phyloP scores from a whole-genome alignment of 1,140 invertebrate genomes.

The Drosophila baimaii region DNA sequence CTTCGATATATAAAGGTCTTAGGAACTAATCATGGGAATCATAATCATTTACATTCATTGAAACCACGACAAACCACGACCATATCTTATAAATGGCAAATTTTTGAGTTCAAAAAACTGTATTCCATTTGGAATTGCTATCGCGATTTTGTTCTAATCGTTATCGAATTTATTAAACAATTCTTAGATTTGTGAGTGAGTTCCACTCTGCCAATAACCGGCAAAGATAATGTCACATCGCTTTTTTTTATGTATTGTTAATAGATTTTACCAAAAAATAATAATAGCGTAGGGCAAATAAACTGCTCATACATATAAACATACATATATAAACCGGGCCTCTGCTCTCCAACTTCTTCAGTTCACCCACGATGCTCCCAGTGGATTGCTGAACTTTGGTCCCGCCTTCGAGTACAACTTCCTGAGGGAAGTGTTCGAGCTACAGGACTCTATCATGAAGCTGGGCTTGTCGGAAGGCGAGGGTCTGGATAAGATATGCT shows the following conservation, averaged over 20 bases:
- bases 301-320: no score
- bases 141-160: background rate
- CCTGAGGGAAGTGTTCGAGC: constrained; percentile 87
- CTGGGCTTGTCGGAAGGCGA: constrained; percentile 84
- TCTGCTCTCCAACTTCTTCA: constrained; percentile 6
- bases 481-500: constrained; percentile 92
- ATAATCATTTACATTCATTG: background rate
- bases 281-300: no score
- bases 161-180: constrained; percentile 7
- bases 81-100: background rate
- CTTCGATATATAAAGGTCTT: no score
- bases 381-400: constrained; percentile 85
- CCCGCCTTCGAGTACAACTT: constrained; percentile 90
- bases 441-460: constrained; percentile 87
- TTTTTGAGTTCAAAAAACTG: no score
- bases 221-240: background rate
- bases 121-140: background rate
- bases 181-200: background rate
- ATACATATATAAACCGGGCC: background rate
- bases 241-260: background rate
- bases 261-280: background rate
- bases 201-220: background rate
- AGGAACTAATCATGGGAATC: background rate
- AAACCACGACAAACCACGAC: background rate
- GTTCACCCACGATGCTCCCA: constrained; percentile 76